A percentile compares a stretch with the other conserved stretches of the same genome.
These are phyloP conservation scores for Anomalospiza imberbis DNA, from an alignment of 2,797 vertebrate genomes.

Conservation along the genomic window DNA sequence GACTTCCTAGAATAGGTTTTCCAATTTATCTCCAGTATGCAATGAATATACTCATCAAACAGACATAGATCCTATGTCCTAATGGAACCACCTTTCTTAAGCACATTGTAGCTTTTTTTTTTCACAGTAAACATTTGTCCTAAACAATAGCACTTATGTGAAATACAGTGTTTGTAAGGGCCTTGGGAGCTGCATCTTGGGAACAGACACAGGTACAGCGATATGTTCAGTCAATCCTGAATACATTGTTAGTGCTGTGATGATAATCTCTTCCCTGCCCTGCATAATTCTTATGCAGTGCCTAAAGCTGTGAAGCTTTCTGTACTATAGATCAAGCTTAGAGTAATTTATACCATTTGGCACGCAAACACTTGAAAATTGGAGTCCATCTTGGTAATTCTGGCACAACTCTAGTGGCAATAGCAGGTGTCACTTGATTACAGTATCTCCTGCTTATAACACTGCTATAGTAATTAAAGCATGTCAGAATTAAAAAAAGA, in stretches of 20 bases:
- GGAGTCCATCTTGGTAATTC: not conserved
- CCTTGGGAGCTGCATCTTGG: not conserved
- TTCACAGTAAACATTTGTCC: not conserved
- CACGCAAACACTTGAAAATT: slow-evolving; percentile 15
- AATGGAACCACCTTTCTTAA: slow-evolving; percentile 12
- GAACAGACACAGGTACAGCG: not conserved
- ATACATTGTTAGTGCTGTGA: not conserved
- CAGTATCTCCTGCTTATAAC: not conserved
- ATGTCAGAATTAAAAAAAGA: slow-evolving; percentile 2
- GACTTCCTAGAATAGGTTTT: not conserved
- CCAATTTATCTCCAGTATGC: not conserved
- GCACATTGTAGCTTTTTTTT: not conserved
- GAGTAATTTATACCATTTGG: not conserved
- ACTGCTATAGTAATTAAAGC: slow-evolving; percentile 15
- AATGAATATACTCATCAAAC: not conserved
- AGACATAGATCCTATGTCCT: not conserved
- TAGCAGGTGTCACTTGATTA: not conserved
- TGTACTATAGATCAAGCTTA: not conserved
- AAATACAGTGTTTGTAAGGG: not conserved
- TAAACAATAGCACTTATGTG: slow-evolving; percentile 42
- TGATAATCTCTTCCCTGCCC: not conserved
- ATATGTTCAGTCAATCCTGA: not conserved
- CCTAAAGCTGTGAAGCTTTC: not conserved
- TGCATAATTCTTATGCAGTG: not conserved
- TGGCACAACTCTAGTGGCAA: not conserved